A percentile compares a stretch with the other conserved stretches of the same genome.
These are phyloP conservation scores for Sibirionetta formosa DNA, from an alignment of 2,797 vertebrate genomes.

Conservation along the genomic window DNA sequence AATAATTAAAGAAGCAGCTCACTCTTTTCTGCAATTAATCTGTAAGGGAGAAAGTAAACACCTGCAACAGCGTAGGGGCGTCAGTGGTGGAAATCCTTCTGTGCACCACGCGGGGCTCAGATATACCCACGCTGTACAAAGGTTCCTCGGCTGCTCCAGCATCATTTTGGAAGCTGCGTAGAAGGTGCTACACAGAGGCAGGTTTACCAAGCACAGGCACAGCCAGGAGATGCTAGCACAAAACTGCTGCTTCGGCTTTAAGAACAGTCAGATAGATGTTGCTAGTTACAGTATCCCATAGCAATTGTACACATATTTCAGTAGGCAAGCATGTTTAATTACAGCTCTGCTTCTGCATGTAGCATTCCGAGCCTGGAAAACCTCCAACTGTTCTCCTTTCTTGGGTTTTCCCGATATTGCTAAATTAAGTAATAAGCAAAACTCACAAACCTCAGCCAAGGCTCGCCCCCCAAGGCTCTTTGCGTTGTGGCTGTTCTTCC, in stretches of 20 bases:
- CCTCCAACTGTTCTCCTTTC: background rate
- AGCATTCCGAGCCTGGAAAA: background rate
- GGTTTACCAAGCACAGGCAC: background rate
- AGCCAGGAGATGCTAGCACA: background rate
- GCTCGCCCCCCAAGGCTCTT: background rate
- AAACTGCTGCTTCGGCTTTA: background rate
- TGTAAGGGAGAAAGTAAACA: background rate
- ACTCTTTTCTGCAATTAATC: background rate
- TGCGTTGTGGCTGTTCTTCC: background rate
- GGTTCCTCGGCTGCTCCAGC: background rate
- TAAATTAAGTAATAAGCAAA: constrained; percentile 13
- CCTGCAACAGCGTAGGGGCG: background rate
- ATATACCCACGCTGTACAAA: background rate
- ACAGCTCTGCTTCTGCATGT: background rate
- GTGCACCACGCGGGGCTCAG: background rate
- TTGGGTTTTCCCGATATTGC: background rate
- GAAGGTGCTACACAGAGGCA: background rate
- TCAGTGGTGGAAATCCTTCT: background rate
- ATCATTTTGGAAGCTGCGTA: background rate
- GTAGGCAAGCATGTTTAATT: background rate
- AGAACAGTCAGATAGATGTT: background rate
- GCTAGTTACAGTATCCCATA: constrained; percentile 32
- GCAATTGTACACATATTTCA: constrained; percentile 3
- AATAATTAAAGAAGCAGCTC: background rate
- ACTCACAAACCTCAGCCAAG: background rate